These are phyloP conservation scores for Danio aesculapii DNA, from an alignment of 2,797 vertebrate genomes.

Conservation along the genomic window DNA sequence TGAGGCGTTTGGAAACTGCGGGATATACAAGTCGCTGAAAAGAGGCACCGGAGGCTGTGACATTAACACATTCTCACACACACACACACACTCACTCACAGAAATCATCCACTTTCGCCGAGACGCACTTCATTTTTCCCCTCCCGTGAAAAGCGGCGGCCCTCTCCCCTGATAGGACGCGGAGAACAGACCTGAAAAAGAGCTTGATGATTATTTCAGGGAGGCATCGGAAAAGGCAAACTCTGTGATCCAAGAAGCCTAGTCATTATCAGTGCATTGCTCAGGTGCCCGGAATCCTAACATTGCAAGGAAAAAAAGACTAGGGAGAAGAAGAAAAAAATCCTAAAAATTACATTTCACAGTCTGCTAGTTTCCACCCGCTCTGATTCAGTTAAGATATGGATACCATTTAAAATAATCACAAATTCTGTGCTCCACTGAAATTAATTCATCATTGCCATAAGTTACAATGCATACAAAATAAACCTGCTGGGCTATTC, in stretches of 20 bases:
- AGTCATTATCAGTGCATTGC: constrained; percentile 75
- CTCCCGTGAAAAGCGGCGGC: constrained; percentile 36
- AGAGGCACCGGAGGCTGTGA: constrained; percentile 20
- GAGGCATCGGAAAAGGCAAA: constrained; percentile 62
- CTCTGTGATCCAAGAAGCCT: constrained; percentile 74
- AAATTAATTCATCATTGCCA: constrained; percentile 94
- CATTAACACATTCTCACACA: constrained; percentile 8
- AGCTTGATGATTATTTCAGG: constrained; percentile 54
- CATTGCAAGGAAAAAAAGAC: constrained; percentile 48
- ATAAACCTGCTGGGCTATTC: constrained; percentile 77
- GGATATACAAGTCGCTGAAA: constrained; percentile 20
- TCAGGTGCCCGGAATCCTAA: constrained; percentile 72
- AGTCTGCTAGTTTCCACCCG: constrained; percentile 75
- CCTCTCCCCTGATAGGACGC: constrained; percentile 42
- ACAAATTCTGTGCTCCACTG: constrained; percentile 89
- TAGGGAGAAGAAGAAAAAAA: constrained; percentile 57
- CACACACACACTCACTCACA: neutral
- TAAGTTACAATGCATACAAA: constrained; percentile 85
- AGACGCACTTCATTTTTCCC: constrained; percentile 34
- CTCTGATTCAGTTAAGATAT: constrained; percentile 79
- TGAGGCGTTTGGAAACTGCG: neutral
- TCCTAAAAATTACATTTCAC: constrained; percentile 73
- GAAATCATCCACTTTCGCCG: constrained; percentile 23
- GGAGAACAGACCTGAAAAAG: constrained; percentile 34
- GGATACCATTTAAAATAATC: constrained; percentile 86